Percentiles rank a stretch among this genome's conserved stretches.
phyloP scores from a whole-genome alignment of 2,113 vertebrate genomes.

The Cottus gobio region DNA sequence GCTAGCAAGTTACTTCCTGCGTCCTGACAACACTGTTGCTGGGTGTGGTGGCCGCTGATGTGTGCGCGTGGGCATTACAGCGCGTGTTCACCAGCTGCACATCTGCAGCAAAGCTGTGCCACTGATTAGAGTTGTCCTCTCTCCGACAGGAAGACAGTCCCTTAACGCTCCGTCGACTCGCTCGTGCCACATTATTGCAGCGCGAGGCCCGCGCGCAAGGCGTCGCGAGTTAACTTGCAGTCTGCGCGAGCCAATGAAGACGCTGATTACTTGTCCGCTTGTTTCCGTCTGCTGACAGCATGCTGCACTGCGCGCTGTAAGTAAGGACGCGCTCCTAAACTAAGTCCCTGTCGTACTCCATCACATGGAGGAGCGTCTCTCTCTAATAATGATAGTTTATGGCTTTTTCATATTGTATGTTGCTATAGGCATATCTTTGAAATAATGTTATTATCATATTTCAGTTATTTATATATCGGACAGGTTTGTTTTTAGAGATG shows the following conservation, averaged over 20 bases:
- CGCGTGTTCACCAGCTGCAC: not conserved
- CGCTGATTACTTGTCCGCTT: not conserved
- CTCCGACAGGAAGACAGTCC: not conserved
- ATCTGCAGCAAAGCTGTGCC: not conserved
- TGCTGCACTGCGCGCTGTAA: too few species aligned
- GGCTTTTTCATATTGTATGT: not conserved
- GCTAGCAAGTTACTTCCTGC: constrained; percentile 81
- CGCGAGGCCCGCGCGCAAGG: constrained; percentile 41
- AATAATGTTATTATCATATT: not conserved
- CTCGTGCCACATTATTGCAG: constrained; percentile 30
- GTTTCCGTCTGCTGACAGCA: not conserved
- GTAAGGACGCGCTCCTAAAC: not conserved
- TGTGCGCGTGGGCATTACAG: not conserved
- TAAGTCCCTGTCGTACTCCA: not conserved
- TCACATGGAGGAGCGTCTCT: not conserved
- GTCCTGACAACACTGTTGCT: constrained; percentile 88
- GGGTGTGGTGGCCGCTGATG: constrained; percentile 82
- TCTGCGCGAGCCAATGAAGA: not conserved
- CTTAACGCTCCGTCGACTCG: not conserved
- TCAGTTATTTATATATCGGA: not conserved
- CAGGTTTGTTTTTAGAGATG: not conserved
- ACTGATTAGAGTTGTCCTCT: not conserved
- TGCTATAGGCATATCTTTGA: not conserved
- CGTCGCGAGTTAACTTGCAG: constrained; percentile 16
- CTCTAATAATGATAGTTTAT: not conserved